These are phyloP conservation scores for Sebastes oblongus DNA, from an alignment of 2,797 vertebrate species.

Conservation along the genomic window DNA sequence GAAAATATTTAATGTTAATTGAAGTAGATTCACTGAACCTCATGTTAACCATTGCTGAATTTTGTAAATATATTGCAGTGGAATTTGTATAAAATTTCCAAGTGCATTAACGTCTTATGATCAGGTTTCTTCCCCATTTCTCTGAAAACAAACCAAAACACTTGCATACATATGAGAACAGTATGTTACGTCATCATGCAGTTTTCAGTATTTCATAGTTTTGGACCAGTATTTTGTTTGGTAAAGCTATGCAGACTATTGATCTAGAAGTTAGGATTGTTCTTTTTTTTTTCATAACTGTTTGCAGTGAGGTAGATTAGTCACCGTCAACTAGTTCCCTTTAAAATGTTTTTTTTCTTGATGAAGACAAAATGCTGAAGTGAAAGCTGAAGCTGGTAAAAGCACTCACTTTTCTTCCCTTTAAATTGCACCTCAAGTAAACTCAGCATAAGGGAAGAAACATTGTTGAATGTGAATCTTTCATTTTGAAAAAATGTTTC, in stretches of 20 bases:
- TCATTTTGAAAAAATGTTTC: conserved; percentile 84
- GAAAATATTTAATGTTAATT: conserved; percentile 60
- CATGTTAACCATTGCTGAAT: conserved; percentile 46
- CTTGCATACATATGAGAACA: conserved; percentile 79
- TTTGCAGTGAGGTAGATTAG: conserved; percentile 66
- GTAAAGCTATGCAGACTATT: conserved; percentile 77
- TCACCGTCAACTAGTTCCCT: conserved; percentile 38
- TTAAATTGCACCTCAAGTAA: conserved; percentile 51
- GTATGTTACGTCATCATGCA: conserved; percentile 80
- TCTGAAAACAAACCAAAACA: conserved; percentile 76
- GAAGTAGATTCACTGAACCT: conserved; percentile 56
- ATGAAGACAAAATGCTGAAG: conserved; percentile 39
- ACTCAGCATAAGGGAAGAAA: conserved; percentile 47
- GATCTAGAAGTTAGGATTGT: conserved; percentile 68
- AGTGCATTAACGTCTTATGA: conserved; percentile 71
- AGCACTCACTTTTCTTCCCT: conserved; percentile 53
- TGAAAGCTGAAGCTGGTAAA: conserved; percentile 42
- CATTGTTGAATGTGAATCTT: conserved; percentile 65
- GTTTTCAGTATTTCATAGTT: conserved; percentile 77
- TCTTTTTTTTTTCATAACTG: conserved; percentile 36
- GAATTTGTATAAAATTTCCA: conserved; percentile 56
- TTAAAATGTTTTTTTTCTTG: conserved; percentile 30
- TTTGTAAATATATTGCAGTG: conserved; percentile 48
- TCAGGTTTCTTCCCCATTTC: conserved; percentile 81
- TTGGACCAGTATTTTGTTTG: conserved; percentile 70